These are phyloP conservation scores for Otolemur garnettii DNA, from an alignment of 2,113 vertebrate species.

Conservation along the genomic window DNA sequence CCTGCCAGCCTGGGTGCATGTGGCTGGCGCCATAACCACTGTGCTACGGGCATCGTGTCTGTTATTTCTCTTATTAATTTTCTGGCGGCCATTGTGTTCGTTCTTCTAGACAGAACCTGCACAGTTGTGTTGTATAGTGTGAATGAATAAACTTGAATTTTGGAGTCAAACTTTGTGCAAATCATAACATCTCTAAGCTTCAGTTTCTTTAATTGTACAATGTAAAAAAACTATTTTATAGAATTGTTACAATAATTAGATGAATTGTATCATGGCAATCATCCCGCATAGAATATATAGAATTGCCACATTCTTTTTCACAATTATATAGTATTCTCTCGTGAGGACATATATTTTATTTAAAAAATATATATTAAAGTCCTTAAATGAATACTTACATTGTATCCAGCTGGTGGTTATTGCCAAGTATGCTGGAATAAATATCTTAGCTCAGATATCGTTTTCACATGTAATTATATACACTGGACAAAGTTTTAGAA, in stretches of 20 bases:
- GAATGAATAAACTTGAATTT: neutral
- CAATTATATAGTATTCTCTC: neutral
- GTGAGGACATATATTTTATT: neutral
- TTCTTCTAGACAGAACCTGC: neutral
- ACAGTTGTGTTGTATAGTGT: neutral
- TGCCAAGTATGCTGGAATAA: neutral
- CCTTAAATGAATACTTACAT: neutral
- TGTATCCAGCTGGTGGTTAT: neutral
- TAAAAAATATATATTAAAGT: neutral
- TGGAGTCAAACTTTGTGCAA: neutral
- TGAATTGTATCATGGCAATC: neutral
- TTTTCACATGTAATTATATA: neutral
- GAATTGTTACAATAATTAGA: neutral
- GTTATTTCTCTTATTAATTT: neutral
- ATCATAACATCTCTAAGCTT: neutral
- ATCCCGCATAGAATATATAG: neutral
- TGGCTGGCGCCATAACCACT: too few species aligned
- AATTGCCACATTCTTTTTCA: neutral
- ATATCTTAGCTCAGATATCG: neutral
- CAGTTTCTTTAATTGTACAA: neutral
- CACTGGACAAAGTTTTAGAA: neutral
- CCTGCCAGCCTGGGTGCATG: too few species aligned
- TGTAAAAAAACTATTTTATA: neutral
- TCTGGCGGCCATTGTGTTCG: neutral
- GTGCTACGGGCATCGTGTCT: neutral